A percentile compares a stretch with the other conserved stretches of the same genome.
Evolutionary conservation across 2,797 vertebrate genomes (phyloP).

Genomic region (Argentina silus): DNA sequence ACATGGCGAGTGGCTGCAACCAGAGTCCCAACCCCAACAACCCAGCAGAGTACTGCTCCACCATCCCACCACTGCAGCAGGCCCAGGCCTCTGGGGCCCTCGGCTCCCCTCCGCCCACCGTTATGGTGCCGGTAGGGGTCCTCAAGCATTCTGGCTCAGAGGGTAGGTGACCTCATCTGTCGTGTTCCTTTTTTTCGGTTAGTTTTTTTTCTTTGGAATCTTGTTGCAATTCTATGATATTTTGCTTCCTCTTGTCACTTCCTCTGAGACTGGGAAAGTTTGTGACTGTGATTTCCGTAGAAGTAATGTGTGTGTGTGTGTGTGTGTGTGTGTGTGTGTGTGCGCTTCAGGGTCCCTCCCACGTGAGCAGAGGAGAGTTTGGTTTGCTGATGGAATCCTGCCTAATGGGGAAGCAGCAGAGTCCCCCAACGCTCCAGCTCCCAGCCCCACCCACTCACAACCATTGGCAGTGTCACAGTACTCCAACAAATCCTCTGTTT

Average conservation of each 20-base stretch:
- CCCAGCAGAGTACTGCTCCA: slow-evolving; percentile 98
- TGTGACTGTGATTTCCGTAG: too few relatives aligned
- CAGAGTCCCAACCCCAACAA: slow-evolving; percentile 99
- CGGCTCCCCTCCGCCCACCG: slow-evolving; percentile 95
- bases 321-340: background rate
- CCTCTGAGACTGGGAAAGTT: background rate
- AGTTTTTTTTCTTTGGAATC: background rate
- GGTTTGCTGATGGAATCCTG: slow-evolving; percentile 96
- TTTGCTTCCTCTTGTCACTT: background rate
- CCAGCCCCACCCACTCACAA: slow-evolving; percentile 80
- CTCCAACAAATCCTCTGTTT: slow-evolving; percentile 82
- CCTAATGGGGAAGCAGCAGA: slow-evolving; percentile 94
- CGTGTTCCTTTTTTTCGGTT: background rate
- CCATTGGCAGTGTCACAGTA: slow-evolving; percentile 81
- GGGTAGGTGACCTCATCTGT: slow-evolving; percentile 72
- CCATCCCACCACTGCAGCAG: slow-evolving; percentile 97
- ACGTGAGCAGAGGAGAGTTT: slow-evolving; percentile 94
- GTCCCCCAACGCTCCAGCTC: slow-evolving; percentile 83
- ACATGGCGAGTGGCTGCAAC: slow-evolving; percentile 80
- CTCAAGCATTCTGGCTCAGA: slow-evolving; percentile 92
- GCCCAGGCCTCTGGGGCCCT: slow-evolving; percentile 95
- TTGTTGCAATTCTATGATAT: background rate
- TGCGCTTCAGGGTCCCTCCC: slow-evolving; percentile 75
- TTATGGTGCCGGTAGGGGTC: slow-evolving; percentile 98
- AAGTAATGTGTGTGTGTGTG: background rate